Evolutionary conservation across 2,888 invertebrate genomes (phyloP).

Genomic region (Thelaira solivaga): DNA sequence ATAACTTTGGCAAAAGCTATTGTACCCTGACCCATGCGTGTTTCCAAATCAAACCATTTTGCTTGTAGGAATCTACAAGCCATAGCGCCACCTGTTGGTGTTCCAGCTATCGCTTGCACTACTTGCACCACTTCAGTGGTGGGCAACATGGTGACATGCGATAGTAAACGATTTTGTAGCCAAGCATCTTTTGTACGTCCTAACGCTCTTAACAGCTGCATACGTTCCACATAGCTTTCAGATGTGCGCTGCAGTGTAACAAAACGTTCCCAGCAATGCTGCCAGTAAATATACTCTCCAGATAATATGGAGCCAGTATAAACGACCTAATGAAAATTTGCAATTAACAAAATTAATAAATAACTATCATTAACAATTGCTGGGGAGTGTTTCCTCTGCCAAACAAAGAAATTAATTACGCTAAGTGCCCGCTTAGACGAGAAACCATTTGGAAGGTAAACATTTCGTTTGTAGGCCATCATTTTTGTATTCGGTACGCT

Average conservation of each 20-base stretch:
- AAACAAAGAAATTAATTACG: too few species aligned
- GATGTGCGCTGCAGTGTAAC: conserved; percentile 73
- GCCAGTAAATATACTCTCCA: conserved; percentile 77
- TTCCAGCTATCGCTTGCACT: conserved; percentile 77
- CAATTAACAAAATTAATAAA: too few species aligned
- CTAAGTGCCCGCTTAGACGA: too few species aligned
- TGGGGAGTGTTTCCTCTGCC: too few species aligned
- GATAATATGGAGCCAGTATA: conserved; percentile 77
- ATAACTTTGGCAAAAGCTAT: conserved; percentile 77
- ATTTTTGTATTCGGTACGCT: too few species aligned
- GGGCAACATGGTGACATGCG: conserved; percentile 77
- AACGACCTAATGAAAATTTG: conserved; percentile 70
- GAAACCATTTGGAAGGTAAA: too few species aligned
- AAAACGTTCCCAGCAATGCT: conserved; percentile 77
- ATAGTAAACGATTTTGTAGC: conserved; percentile 77
- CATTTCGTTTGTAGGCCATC: too few species aligned
- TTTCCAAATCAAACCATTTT: conserved; percentile 77
- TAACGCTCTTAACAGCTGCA: conserved; percentile 76
- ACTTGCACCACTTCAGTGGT: conserved; percentile 77
- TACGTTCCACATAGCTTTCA: conserved; percentile 76
- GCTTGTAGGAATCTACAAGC: conserved; percentile 77
- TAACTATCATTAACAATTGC: too few species aligned
- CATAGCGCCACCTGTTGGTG: conserved; percentile 77
- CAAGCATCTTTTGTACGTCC: conserved; percentile 77
- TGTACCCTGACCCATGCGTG: conserved; percentile 75